Evolutionary conservation across 2,113 vertebrate genomes (phyloP), one percentile per base, ranked within the genome.

Genomic region (Odontophorus gujanensis): DNA sequence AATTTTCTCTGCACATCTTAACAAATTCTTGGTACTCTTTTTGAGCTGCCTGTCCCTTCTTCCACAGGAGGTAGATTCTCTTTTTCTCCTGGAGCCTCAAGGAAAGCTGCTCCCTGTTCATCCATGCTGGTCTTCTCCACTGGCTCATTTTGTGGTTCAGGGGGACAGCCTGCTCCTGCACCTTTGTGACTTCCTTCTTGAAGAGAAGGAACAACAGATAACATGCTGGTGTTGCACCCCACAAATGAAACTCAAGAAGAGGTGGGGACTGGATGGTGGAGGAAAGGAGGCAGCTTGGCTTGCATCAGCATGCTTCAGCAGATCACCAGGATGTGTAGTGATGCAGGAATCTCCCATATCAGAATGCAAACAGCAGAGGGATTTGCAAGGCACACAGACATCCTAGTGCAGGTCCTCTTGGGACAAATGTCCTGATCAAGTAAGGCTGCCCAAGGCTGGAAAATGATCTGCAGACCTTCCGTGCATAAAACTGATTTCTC

Each of bases 351-450:
- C n/a, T 68, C 51, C 51, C 24, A 6, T 16, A 1, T 6, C 22
- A 17, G 28, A 1, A 40, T 57, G 42, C 14, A 2, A 1, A 17
- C 0, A 50, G 22, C 4, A 28, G 21, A n/a, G 36, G 38, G 6
- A 30, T 9, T 6, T 69, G 34, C 58, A 61, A 61, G 55, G 30
- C 28, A 34, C 76, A 42, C 62, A 63, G 19, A 21, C 68, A 48
- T 28, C 42, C 36, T 1, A 25, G 4, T 14, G 59, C 9, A 25
- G 16, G 32, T 28, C 24, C 61, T 57, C 28, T 3, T 32, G 36
- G 38, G 68, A 74, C 55, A 78, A 2, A 2, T 22, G 34, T 21
- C 20, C 36, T 71, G n/a, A 26, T 66, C 65, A 62, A 43, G 20
- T 11, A 8, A 69, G 43, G 83, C 67, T 92, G 83, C 53, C 53